These are phyloP conservation scores for Dysmachus trigonus DNA, from an alignment of 2,888 invertebrate species.

Conservation along the genomic window DNA sequence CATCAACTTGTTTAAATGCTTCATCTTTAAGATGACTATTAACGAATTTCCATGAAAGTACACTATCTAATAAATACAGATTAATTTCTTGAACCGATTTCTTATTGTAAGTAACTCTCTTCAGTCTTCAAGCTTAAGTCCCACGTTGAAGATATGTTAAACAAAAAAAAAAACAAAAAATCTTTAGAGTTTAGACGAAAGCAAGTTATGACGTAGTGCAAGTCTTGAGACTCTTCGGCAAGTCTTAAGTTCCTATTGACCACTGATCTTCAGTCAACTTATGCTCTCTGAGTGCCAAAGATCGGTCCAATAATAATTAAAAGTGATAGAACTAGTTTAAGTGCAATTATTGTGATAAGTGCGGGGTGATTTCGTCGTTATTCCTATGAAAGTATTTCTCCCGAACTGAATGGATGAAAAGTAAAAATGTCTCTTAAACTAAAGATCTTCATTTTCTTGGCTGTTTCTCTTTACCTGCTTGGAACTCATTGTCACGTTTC, in stretches of 20 bases:
- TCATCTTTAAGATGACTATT: background rate
- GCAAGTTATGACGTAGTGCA: background rate
- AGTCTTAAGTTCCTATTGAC: background rate
- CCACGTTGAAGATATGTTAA: background rate
- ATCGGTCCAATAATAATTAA: background rate
- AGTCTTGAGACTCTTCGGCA: background rate
- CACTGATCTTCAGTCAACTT: background rate
- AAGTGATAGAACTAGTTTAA: background rate
- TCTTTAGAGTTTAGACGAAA: background rate
- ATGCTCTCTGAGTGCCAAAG: background rate
- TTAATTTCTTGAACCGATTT: background rate
- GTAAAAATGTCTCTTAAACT: background rate
- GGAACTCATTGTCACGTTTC: background rate
- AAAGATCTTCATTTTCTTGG: background rate
- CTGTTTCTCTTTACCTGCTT: background rate
- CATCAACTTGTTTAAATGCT: background rate
- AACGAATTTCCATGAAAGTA: background rate
- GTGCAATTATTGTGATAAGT: conserved; percentile 7
- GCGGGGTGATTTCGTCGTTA: background rate
- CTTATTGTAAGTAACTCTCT: background rate
- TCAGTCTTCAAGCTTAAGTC: background rate
- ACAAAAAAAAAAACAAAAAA: background rate
- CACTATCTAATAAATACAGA: too few relatives aligned
- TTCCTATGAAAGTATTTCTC: background rate
- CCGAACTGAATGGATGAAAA: background rate